phyloP scores from a whole-genome alignment of 2,797 vertebrate genomes.

The Gorsachius magnificus region DNA sequence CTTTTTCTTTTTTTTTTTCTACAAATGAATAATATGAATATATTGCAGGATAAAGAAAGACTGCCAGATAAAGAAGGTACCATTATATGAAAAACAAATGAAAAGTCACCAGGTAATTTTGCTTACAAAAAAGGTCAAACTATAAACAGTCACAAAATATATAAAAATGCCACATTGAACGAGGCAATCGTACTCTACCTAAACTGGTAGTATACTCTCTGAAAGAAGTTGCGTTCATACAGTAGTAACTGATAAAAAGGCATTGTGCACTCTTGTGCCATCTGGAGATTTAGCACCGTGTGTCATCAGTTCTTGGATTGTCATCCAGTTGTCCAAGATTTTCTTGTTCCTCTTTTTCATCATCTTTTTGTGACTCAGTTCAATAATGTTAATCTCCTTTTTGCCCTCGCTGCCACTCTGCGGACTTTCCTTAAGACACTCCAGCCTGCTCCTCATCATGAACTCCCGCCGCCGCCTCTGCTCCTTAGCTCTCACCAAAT shows the following conservation, averaged over 20 bases:
- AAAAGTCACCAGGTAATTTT: constrained; percentile 77
- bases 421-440: constrained; percentile 90
- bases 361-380: constrained; percentile 99
- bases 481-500: constrained; percentile 92
- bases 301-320: constrained; percentile 98
- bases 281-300: constrained; percentile 94
- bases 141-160: constrained; percentile 96
- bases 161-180: constrained; percentile 99
- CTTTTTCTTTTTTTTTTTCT: constrained; percentile 42
- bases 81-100: constrained; percentile 76
- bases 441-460: constrained; percentile 94
- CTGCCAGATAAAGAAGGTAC: constrained; percentile 71
- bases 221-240: constrained; percentile 79
- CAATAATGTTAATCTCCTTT: constrained; percentile 92
- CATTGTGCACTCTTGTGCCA: constrained; percentile 90
- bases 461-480: constrained; percentile 90
- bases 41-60: constrained; percentile 76
- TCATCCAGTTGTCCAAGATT: constrained; percentile 99
- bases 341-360: constrained; percentile 99
- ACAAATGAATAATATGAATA: constrained; percentile 77
- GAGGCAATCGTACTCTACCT: constrained; percentile 96
- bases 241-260: constrained; percentile 98
- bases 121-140: constrained; percentile 91
- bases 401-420: constrained; percentile 89
- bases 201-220: constrained; percentile 86